Evolutionary conservation across 2,113 vertebrate genomes (phyloP).

Genomic region (Perca flavescens): DNA sequence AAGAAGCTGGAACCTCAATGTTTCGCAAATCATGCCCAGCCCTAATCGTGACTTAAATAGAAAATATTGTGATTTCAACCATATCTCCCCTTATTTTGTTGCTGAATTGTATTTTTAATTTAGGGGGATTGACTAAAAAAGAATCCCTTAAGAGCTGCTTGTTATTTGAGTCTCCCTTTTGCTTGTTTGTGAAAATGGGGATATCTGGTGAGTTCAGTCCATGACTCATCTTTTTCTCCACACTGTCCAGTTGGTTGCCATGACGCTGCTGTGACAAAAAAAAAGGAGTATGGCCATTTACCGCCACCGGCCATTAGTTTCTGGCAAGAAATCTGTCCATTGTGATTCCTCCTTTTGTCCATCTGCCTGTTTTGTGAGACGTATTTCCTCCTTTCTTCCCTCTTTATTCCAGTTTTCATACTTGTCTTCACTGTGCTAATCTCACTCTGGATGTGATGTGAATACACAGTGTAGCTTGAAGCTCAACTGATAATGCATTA

Average conservation of each 20-base stretch:
- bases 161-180: not conserved
- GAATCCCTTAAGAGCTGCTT: not conserved
- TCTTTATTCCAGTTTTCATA: not conserved
- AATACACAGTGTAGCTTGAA: conserved; percentile 14
- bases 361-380: not conserved
- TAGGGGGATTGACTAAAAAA: not conserved
- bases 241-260: conserved; percentile 66
- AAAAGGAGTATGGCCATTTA: conserved; percentile 52
- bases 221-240: conserved; percentile 67
- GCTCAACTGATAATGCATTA: conserved; percentile 16
- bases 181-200: conserved; percentile 37
- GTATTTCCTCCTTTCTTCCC: not conserved
- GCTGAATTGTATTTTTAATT: not conserved
- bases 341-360: conserved; percentile 19
- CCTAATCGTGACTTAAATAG: not conserved
- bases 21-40: not conserved
- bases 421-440: conserved; percentile 1
- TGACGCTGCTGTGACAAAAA: conserved; percentile 63
- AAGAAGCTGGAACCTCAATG: not conserved
- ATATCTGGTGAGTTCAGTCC: conserved; percentile 46
- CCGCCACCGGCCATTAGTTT: conserved; percentile 44
- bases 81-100: not conserved
- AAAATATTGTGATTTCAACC: not conserved
- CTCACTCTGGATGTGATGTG: conserved; percentile 16
- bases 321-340: conserved; percentile 40